Evolutionary conservation across 1,140 invertebrate genomes (phyloP), one percentile per base, ranked within the genome.

Genomic region (Lutraria rhynchaena): DNA sequence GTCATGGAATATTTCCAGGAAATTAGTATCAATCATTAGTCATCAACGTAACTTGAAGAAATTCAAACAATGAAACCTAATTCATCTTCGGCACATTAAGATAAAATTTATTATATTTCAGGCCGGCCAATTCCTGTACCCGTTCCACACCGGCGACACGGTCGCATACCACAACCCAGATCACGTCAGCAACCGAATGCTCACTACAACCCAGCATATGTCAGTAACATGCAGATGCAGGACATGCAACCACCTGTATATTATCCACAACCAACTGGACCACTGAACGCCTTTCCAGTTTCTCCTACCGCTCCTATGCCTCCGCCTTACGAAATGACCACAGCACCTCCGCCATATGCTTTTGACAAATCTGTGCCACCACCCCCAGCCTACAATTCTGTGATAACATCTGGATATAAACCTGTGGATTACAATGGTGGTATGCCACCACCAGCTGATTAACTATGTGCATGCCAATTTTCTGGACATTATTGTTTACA

Each of bases 301-400:
- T 11, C 44, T 1, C 75, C 75, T 0, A 65, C 60, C 22, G 75
- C 75, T 37, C 75, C 75, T 11, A 76, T 76, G 73, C 73, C 60
- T 5, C 75, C 75, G 2, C 75, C 75, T 4, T 77, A 77, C 24
- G 60, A 65, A 41, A 77, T 67, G 61, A 55, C 60, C n/a, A 9
- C 67, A 22, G 75, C 75, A 1, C 44, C 63, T 19, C 75, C 75
- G 17, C 44, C 75, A 22, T 77, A 77, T 44, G 3, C n/a, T 31
- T 1, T 27, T 5, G 27, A 31, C 46, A 77, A 77, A 53, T 33
- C 44, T 22, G 46, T 41, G 4, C 31, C 31, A 33, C 60, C 75
- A 3, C 74, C 74, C 31, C 75, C 75, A 41, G 60, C 19, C 13
- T 77, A 77, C 31, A 55, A 55, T 31, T 13, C 55, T 29, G n/a